A percentile compares a stretch with the other conserved stretches of the same genome.
These are phyloP conservation scores for Drosophila kohkoa DNA, from an alignment of 1,140 invertebrate genomes.

Conservation along the genomic window DNA sequence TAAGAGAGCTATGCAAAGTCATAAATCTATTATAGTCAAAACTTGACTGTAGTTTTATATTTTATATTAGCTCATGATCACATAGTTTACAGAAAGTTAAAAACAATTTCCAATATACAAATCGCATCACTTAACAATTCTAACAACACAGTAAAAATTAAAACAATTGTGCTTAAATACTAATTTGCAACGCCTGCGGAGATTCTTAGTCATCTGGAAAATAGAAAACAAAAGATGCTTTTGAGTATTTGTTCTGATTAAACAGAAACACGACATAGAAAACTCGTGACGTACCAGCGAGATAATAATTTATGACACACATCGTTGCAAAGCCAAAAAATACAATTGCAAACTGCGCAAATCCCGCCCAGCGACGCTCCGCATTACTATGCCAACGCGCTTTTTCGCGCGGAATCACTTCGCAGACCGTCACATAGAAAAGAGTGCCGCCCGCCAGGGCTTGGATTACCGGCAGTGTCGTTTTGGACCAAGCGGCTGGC, in stretches of 20 bases:
- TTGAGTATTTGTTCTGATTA: not conserved
- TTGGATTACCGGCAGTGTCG: constrained; percentile 87
- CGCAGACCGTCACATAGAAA: constrained; percentile 96
- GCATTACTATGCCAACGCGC: constrained; percentile 88
- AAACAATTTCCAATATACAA: constrained; percentile 13
- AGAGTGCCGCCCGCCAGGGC: constrained; percentile 95
- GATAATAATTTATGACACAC: constrained; percentile 86
- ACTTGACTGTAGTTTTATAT: constrained; percentile 16
- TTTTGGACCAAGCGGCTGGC: constrained; percentile 83
- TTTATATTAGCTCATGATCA: constrained; percentile 25
- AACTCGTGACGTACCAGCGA: constrained; percentile 76
- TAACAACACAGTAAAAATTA: constrained; percentile 26
- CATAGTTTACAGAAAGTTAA: constrained; percentile 7
- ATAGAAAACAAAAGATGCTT: constrained; percentile 6
- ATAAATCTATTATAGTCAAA: too few species aligned
- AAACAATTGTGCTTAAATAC: constrained; percentile 11
- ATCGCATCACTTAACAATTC: constrained; percentile 8
- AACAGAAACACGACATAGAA: not conserved
- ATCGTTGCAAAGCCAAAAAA: constrained; percentile 87
- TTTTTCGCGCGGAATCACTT: constrained; percentile 93
- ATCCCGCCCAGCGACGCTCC: constrained; percentile 86
- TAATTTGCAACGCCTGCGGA: constrained; percentile 6
- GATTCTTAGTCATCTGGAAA: constrained; percentile 49
- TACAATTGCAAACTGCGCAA: constrained; percentile 87
- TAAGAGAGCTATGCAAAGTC: too few species aligned